Conservation (phyloP, 1,140 invertebrate species). For the Zaprionus tsacasi region DNA sequence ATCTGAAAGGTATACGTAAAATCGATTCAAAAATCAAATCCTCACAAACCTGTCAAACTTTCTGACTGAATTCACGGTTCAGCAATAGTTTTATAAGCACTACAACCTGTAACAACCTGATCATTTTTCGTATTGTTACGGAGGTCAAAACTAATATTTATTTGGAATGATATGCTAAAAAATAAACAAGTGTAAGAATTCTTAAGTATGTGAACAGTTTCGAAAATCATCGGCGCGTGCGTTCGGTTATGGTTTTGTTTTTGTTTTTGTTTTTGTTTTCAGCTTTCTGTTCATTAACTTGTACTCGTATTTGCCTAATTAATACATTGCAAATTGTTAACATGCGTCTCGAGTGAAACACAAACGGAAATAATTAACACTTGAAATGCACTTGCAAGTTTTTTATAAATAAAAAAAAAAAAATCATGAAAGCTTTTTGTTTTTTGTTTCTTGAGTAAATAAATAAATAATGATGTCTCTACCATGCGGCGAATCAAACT, state of each 20-base stretch:
- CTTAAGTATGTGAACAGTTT: not conserved
- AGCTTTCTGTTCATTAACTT: constrained; percentile 28
- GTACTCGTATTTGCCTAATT: constrained; percentile 38
- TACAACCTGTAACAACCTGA: not conserved
- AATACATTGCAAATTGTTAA: constrained; percentile 49
- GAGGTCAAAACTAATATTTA: constrained; percentile 12
- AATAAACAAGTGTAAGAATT: constrained; percentile 19
- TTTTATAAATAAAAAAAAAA: not conserved
- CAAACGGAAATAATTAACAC: constrained; percentile 52
- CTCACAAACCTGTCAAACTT: not conserved
- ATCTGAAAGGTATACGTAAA: no score
- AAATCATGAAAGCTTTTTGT: not conserved
- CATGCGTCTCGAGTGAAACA: constrained; percentile 28
- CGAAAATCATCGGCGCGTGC: constrained; percentile 7
- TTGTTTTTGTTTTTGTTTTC: constrained; percentile 2
- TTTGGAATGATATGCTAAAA: constrained; percentile 21
- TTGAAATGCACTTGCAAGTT: constrained; percentile 29
- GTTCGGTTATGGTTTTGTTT: constrained; percentile 2
- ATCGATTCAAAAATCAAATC: not conserved
- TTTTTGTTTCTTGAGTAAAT: not conserved
- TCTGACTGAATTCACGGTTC: not conserved
- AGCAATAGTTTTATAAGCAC: not conserved
- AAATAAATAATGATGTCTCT: constrained; percentile 3
- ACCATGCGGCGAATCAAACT: not conserved
- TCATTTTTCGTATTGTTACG: not conserved